A percentile compares a stretch with the other conserved stretches of the same genome.
Evolutionary conservation across 2,888 invertebrate species (phyloP).

Genomic region (Chalcosyrphus nemorum): DNA sequence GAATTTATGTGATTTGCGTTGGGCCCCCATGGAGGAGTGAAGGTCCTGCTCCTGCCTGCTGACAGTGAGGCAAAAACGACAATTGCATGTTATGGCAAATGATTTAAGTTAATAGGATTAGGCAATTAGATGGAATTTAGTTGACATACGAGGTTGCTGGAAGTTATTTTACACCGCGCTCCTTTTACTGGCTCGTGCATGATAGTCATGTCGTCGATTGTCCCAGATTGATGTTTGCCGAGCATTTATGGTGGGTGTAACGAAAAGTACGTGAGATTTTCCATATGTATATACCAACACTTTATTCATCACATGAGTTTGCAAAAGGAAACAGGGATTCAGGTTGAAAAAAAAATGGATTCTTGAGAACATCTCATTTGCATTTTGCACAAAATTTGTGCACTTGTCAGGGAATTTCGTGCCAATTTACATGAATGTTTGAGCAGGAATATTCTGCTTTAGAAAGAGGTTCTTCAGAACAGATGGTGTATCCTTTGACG

Average conservation of each 20-base stretch:
- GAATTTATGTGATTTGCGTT: slow-evolving; percentile 56
- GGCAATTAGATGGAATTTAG: slow-evolving; percentile 6
- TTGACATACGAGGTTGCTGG: not conserved
- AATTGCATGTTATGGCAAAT: slow-evolving; percentile 27
- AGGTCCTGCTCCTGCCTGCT: not conserved
- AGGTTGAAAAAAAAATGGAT: no score
- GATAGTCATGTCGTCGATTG: not conserved
- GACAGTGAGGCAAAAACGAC: not conserved
- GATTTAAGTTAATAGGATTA: slow-evolving; percentile 13
- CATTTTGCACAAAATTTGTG: no score
- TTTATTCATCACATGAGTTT: no score
- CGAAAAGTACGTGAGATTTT: no score
- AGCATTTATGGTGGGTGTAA: not conserved
- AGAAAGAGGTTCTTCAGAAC: no score
- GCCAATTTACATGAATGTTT: no score
- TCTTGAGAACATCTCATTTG: no score
- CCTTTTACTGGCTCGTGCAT: not conserved
- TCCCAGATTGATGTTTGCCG: not conserved
- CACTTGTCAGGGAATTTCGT: no score
- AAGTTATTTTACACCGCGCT: not conserved
- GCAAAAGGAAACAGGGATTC: no score
- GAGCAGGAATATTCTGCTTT: no score
- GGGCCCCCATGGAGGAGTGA: not conserved
- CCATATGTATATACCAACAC: no score
- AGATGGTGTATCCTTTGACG: no score